Base-by-base conservation (phyloP, 2,888 invertebrate genomes). In the Tubiluchus corallicola region DNA sequence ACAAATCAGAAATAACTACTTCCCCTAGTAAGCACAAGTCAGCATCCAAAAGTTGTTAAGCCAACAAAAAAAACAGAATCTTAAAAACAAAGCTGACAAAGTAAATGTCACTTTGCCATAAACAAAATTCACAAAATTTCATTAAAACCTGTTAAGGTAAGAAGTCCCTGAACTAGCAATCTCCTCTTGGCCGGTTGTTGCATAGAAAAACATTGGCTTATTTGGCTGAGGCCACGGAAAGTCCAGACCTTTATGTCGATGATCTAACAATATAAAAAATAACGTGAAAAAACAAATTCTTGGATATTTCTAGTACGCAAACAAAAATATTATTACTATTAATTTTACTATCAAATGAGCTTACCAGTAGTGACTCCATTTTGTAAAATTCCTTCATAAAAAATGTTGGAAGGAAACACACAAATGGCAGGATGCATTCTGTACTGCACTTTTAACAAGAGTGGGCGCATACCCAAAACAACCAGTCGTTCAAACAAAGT, bases 361-460 rank as follows among this genome's bases (percentile, higher is more conserved):
- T 55, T 55, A 71, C 72, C 71, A 2, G 92, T 84, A 54, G 92
- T 90, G 1, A 99, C 96, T 2, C 98, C 98, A 64, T 99, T 99
- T 63, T 99, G 98, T 41, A 99, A 71, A 2, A 90, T 90, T 0
- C 98, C 96, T 62, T 98, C 98, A 59, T 98, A 98, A 68, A 99
- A 99, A 68, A 96, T 94, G 65, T 98, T 96, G 0, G 94, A 96
- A 0, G 98, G 98, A 63, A 99, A 99, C 46, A 88, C 77, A 0
- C 90, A 88, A 4, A 99, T 70, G 57, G 90, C 88, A 0, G 98
- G 98, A 61, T 98, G 98, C 98, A 98, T 99, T 42, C 98, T 78
- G 64, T 99, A 98, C 61, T 98, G 98, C 0, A 90, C 88, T 64
- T 96, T 94, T 37, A 98, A 72, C 0, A 96, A 77, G 66, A 96